These are phyloP conservation scores for Cariama cristata DNA, from an alignment of 2,113 vertebrate species.

Conservation along the genomic window DNA sequence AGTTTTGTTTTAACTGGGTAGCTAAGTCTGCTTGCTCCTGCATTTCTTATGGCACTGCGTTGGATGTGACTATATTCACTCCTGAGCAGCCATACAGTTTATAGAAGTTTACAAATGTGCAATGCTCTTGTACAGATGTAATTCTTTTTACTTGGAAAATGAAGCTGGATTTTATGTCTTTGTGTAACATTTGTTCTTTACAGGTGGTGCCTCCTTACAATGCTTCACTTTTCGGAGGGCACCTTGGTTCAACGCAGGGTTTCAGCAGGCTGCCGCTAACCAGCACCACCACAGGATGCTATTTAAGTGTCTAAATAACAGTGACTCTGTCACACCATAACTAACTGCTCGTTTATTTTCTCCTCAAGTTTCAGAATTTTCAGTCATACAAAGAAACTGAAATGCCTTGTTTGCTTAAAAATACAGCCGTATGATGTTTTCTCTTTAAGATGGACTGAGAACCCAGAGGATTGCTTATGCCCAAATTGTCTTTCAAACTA, in stretches of 20 bases:
- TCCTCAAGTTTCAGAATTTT: conserved; percentile 27
- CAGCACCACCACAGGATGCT: conserved; percentile 3
- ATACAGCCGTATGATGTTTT: background rate
- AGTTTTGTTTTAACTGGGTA: background rate
- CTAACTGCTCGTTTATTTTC: conserved; percentile 24
- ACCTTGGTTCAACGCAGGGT: background rate
- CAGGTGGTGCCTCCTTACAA: background rate
- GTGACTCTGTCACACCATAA: background rate
- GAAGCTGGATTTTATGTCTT: background rate
- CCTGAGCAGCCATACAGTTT: background rate
- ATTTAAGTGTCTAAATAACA: conserved; percentile 39
- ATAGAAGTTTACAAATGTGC: background rate
- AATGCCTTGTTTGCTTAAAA: conserved; percentile 4
- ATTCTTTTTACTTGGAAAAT: background rate
- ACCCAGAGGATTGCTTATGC: background rate
- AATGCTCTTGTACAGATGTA: background rate
- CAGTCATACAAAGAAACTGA: background rate
- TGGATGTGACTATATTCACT: background rate
- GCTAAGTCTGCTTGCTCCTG: background rate
- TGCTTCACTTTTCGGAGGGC: background rate
- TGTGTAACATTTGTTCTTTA: background rate
- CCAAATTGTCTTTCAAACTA: background rate
- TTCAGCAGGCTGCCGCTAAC: background rate
- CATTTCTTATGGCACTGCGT: background rate
- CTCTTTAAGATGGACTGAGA: background rate